Evolutionary conservation across 2,113 vertebrate species (phyloP).

Genomic region (Mesocricetus auratus): DNA sequence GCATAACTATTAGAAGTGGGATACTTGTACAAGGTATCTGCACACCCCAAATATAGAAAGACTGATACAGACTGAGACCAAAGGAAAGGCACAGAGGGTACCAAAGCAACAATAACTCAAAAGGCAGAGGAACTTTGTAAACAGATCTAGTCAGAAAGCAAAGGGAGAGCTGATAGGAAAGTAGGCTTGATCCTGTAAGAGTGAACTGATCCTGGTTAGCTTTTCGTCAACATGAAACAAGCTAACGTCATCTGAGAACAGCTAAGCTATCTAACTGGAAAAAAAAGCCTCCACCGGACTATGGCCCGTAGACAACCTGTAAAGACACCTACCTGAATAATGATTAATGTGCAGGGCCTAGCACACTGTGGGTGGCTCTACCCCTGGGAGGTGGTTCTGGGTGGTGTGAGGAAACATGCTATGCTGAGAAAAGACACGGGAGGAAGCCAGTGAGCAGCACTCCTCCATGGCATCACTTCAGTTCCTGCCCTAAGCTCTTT

Average conservation of each 20-base stretch:
- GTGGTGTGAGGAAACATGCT: not conserved
- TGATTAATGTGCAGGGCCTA: not conserved
- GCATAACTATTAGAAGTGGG: not conserved
- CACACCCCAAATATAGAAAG: not conserved
- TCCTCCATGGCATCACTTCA: not conserved
- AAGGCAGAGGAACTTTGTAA: slow-evolving; percentile 32
- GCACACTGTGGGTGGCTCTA: not conserved
- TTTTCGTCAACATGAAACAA: not conserved
- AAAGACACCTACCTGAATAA: not conserved
- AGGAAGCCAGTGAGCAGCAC: not conserved
- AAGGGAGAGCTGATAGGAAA: slow-evolving; percentile 11
- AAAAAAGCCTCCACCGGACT: not conserved
- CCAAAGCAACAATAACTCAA: not conserved
- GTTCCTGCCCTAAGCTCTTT: not conserved
- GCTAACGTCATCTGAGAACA: not conserved
- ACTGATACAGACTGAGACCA: not conserved
- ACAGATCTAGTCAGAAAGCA: slow-evolving; percentile 36
- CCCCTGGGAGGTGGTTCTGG: not conserved
- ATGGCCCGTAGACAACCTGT: not conserved
- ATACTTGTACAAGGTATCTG: not conserved
- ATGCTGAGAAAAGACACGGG: not conserved
- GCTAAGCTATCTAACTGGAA: not conserved
- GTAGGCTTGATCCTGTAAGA: not conserved
- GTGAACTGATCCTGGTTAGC: not conserved
- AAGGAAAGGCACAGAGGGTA: not conserved